Evolutionary conservation across 2,888 invertebrate species (phyloP), one percentile per base, ranked within the genome.

Genomic region (Xylota sylvarum): DNA sequence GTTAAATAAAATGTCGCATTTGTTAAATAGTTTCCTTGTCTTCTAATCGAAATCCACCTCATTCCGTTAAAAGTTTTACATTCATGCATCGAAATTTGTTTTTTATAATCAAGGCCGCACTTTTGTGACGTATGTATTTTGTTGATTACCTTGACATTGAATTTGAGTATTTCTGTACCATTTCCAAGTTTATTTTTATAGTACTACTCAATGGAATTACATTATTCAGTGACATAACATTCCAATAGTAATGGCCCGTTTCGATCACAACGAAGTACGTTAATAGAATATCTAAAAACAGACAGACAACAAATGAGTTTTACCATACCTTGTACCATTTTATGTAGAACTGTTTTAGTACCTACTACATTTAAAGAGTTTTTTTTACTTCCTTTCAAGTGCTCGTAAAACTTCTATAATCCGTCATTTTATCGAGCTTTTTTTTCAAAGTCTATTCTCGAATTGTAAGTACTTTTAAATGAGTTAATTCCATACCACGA

Each of bases 341-440:
- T 43, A 14, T 43, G 43, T 14, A 2, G 14, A 43, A 43, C 43
- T 14, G 43, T 3, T 43, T 43, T 6, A 14, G 43, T 43, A 43
- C 43, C 14, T 43, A 43, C 23, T 23, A 23, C 23, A 23, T 14
- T 43, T 43, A 14, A 43, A 43, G 43, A 5, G 35, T 19, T 27
- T 48, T 48, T 46, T 65, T 50, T 50, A 65, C n/a, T 19, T 32
- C 19, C 48, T 50, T 65, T 50, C 35, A 35, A 50, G 32, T 48
- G 50, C 65, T 65, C 65, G 50, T 65, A 65, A 65, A 65, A 65
- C 48, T 35, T 48, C n/a, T 50, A 48, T 48, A 48, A 56, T 32
- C 32, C 30, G 27, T 12, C 27, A 43, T 43, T 43, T 43, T 43
- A 43, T 43, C 14, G 43, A 14, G 9, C n/a, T n/a, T 40, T n/a